These are phyloP conservation scores for Petrosia ficiformis DNA, from an alignment of 37 sponge, comb jelly and placozoan genomes.

Conservation along the genomic window DNA sequence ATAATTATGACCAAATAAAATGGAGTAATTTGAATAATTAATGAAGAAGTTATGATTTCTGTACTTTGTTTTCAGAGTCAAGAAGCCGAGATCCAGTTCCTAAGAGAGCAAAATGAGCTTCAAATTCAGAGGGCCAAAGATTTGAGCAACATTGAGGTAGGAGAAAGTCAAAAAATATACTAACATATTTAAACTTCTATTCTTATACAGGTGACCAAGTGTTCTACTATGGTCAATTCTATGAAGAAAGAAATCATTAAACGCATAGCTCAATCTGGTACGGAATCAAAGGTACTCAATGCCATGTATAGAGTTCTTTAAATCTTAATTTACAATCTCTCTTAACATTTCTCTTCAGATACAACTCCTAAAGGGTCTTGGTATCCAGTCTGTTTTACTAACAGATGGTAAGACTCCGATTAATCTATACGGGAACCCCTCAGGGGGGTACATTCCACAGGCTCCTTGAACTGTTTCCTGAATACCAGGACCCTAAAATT, in stretches of 20 bases:
- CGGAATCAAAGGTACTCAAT: conserved; percentile 55
- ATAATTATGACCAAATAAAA: too few species aligned
- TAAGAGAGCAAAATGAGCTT: conserved; percentile 73
- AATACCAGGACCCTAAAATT: too few species aligned
- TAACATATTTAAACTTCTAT: not conserved
- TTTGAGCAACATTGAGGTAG: conserved; percentile 77
- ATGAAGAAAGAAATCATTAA: conserved; percentile 55
- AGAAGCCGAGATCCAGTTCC: conserved; percentile 71
- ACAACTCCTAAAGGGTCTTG: conserved; percentile 57
- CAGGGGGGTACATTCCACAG: not conserved
- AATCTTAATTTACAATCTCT: too few species aligned
- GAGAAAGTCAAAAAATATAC: not conserved
- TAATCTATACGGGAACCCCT: conserved; percentile 57
- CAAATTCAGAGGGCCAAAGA: conserved; percentile 65
- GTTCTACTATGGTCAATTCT: conserved; percentile 39
- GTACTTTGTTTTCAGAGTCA: too few species aligned
- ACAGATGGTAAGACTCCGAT: conserved; percentile 81
- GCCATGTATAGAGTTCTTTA: too few species aligned
- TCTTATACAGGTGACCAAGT: conserved; percentile 49
- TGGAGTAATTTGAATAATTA: too few species aligned
- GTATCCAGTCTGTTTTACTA: conserved; percentile 56
- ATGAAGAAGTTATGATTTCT: too few species aligned
- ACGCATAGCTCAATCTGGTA: conserved; percentile 69
- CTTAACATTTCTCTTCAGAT: conserved; percentile 11
- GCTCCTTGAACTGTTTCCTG: not conserved